Base-by-base conservation (phyloP, 2,888 invertebrate genomes). In the Parnassius mnemosyne region DNA sequence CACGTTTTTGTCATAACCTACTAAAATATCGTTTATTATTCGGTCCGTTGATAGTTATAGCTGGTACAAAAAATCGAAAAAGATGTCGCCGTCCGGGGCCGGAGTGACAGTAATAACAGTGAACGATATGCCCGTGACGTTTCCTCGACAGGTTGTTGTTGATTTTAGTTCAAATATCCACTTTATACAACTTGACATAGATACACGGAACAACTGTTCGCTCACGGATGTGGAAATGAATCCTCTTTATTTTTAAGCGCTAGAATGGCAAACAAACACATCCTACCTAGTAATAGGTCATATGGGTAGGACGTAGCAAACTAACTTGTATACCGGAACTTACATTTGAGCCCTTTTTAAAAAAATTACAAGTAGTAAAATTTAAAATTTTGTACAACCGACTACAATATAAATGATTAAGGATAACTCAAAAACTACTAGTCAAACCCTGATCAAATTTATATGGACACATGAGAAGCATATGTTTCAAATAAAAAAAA, bases 81-180 rank as follows among this genome's bases (percentile, higher is more conserved):
- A 64, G 63, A 66, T 60, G 57, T 50, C 34, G 5, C 34, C 34
- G 34, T 34, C 34, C 7, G 34, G 43, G 9, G 57, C 12, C 46
- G 43, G 10, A 10, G 43, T 20, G 56, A 55, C 63, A 50, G 53
- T 59, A 49, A 61, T 59, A 61, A 55, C 54, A 46, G 43, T 49
- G 16, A 49, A 62, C 65, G 68, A 69, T 71, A 65, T 61, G 67
- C 66, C 1, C 10, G 53, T 13, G 12, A 50, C 50, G 53, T 11
- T 3, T 52, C 60, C 13, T 66, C 57, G 67, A 62, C 68, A 63
- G 55, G 58, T 63, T 50, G 44, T 42, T 70, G 70, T 70, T 69
- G 67, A 47, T 65, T 60, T 65, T 65, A 66, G 63, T 63, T 57
- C 60, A 68, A 67, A 65, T 70, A 68, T 70, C 70, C 66, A 66